phyloP scores from a whole-genome alignment of 1,140 invertebrate species.

The Drosophila chauvacae region DNA sequence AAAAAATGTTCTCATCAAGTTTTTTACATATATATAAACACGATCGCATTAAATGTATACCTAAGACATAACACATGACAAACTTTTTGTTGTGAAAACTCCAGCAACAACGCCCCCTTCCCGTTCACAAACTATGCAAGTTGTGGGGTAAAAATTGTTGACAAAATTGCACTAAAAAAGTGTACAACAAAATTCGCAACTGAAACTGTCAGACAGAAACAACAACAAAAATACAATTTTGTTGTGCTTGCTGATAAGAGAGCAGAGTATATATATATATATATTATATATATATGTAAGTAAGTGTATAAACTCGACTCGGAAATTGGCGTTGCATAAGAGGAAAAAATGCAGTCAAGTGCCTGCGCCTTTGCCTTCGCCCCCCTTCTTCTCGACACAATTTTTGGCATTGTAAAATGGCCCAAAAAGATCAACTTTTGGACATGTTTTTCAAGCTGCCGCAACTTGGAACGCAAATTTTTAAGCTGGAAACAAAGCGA shows the following conservation, averaged over 20 bases:
- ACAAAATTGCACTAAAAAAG: conserved; percentile 20
- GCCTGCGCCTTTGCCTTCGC: conserved; percentile 2
- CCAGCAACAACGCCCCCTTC: background rate
- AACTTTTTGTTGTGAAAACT: conserved; percentile 21
- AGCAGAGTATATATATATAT: conserved; percentile 2
- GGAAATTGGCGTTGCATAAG: conserved; percentile 43
- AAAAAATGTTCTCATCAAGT: conserved; percentile 35
- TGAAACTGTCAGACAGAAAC: conserved; percentile 20
- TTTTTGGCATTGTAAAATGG: conserved; percentile 15
- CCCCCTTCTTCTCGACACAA: background rate
- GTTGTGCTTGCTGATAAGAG: conserved; percentile 36
- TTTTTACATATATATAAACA: conserved; percentile 18
- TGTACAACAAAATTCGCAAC: conserved; percentile 22
- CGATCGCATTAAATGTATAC: conserved; percentile 25
- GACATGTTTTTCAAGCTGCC: conserved; percentile 46
- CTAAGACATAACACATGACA: conserved; percentile 24
- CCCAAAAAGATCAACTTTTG: conserved; percentile 46
- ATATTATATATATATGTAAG: background rate
- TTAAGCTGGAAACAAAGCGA: conserved; percentile 9
- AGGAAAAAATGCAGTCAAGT: conserved; percentile 48
- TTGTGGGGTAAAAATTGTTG: conserved; percentile 8
- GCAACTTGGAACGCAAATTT: conserved; percentile 40
- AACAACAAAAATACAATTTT: conserved; percentile 14
- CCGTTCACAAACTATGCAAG: conserved; percentile 15
- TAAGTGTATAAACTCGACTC: conserved; percentile 21